Evolutionary conservation across 2,113 vertebrate genomes (phyloP).

Genomic region (Xiphorhynchus elegans): DNA sequence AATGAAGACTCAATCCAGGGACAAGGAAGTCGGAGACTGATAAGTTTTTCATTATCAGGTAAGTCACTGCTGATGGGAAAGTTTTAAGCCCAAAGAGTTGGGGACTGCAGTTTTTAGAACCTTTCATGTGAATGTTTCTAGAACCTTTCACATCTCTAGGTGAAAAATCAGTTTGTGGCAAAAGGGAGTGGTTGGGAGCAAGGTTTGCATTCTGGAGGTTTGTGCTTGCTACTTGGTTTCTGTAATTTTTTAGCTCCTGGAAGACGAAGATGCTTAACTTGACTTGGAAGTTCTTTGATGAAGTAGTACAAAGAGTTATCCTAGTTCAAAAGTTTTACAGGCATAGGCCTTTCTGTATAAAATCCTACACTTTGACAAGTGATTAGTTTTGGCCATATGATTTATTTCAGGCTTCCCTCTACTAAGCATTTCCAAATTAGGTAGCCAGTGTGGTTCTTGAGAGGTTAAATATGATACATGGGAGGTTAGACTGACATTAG

Average conservation of each 20-base stretch:
- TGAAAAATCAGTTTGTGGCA: background rate
- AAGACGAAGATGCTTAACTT: background rate
- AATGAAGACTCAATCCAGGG: constrained; percentile 84
- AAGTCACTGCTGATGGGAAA: constrained; percentile 21
- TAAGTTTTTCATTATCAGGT: constrained; percentile 97
- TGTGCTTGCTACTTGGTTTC: background rate
- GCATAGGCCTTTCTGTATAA: background rate
- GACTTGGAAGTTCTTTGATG: background rate
- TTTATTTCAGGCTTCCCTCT: background rate
- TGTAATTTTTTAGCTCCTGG: background rate
- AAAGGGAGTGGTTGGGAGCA: background rate
- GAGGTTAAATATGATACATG: background rate
- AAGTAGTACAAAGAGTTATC: background rate
- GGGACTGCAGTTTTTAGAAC: background rate
- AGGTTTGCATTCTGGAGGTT: background rate
- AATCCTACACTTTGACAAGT: background rate
- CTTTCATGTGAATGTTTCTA: background rate
- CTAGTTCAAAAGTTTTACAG: background rate
- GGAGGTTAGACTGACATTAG: background rate
- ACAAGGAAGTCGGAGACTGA: constrained; percentile 89
- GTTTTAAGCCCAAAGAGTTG: background rate
- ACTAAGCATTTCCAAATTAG: background rate
- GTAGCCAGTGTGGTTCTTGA: background rate
- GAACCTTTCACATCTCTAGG: background rate
- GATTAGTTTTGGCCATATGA: background rate